phyloP scores from a whole-genome alignment of 2,113 vertebrate species.

The Hystrix cristata region DNA sequence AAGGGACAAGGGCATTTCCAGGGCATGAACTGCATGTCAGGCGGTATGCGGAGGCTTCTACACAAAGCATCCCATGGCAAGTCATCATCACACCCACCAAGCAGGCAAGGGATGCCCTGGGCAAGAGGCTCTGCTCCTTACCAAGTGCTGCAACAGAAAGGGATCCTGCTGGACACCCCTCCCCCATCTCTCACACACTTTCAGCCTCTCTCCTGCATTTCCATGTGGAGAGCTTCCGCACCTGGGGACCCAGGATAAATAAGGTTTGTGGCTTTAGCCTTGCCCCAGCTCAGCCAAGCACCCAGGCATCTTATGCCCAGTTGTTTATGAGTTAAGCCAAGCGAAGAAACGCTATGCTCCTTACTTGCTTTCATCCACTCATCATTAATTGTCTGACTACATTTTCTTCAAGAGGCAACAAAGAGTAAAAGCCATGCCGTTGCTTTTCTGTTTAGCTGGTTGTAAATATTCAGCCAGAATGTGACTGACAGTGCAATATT shows the following conservation, averaged over 20 bases:
- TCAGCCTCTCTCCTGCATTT: accelerated
- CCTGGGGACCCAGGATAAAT: not conserved
- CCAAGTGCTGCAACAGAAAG: accelerated
- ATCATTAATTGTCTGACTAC: constrained; percentile 56
- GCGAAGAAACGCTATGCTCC: not conserved
- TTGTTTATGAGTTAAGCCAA: constrained; percentile 16
- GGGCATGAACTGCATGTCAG: accelerated
- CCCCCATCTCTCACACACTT: accelerated
- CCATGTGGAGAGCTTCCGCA: accelerated
- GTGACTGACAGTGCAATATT: constrained; percentile 68
- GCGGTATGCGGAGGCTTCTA: accelerated
- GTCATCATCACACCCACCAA: accelerated
- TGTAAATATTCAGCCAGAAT: constrained; percentile 68
- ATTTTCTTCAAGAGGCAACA: constrained; percentile 61
- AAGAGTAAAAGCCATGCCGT: not conserved
- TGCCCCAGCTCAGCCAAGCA: not conserved
- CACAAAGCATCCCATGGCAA: accelerated
- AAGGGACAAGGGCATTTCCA: accelerated
- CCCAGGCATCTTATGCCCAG: accelerated
- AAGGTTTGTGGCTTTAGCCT: not conserved
- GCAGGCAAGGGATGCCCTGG: accelerated
- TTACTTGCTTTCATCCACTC: not conserved
- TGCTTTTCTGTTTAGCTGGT: constrained; percentile 55
- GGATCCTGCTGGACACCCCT: accelerated
- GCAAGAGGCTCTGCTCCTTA: not conserved